Conservation (phyloP, 2,113 vertebrate genomes). For the Sylvietta virens region DNA sequence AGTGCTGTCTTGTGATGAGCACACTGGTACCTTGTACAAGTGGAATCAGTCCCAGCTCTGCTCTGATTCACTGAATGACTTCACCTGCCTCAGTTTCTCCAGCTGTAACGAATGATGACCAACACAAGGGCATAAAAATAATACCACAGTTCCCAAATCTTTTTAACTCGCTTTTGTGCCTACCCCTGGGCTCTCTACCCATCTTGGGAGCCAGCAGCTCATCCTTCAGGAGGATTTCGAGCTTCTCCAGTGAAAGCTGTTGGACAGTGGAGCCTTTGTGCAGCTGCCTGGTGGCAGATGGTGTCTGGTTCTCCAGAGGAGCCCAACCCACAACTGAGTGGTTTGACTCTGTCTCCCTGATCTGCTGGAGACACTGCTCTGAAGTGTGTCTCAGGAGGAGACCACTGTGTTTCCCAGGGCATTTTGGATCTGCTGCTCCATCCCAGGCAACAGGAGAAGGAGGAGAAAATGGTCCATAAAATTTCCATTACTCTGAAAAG, state of each 20-base stretch:
- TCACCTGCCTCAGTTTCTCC: background rate
- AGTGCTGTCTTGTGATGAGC: background rate
- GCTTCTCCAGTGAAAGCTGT: background rate
- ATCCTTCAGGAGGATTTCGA: background rate
- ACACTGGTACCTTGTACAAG: fast-evolving
- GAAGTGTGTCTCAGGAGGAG: background rate
- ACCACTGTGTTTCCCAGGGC: background rate
- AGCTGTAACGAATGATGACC: fast-evolving
- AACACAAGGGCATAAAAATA: background rate
- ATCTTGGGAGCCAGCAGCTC: background rate
- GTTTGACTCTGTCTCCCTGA: background rate
- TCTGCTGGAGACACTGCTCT: background rate
- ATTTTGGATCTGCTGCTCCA: background rate
- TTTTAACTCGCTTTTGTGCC: fast-evolving
- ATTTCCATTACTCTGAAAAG: slow-evolving; percentile 55
- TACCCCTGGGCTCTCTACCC: background rate
- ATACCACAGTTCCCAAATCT: background rate
- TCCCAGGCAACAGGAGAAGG: slow-evolving; percentile 1
- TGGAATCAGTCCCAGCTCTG: background rate
- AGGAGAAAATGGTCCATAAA: slow-evolving; percentile 56
- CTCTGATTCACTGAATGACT: background rate
- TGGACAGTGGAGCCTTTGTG: background rate
- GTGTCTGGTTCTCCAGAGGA: background rate
- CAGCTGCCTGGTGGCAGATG: background rate
- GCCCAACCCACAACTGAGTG: background rate